phyloP scores from a whole-genome alignment of 1,140 invertebrate species.

The Heliconius eleuchia region DNA sequence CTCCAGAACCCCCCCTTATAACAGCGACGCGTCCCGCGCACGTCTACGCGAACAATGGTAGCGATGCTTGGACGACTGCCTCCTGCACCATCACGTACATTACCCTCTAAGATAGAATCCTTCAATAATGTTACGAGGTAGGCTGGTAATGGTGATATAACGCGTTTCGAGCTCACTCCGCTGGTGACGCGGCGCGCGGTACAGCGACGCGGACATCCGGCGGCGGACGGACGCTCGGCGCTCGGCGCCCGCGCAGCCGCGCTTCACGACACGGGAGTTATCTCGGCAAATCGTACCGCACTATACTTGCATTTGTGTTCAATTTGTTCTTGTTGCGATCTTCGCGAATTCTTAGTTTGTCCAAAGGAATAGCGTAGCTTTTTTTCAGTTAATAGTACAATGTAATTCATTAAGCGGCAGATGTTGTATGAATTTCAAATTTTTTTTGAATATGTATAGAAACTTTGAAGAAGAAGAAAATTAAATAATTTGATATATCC shows the following conservation, averaged over 20 bases:
- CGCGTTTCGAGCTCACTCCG: conserved; percentile 24
- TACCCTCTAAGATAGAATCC: conserved; percentile 40
- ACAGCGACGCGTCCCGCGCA: conserved; percentile 72
- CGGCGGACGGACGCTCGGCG: conserved; percentile 62
- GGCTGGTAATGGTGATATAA: conserved; percentile 50
- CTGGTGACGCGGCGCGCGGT: conserved; percentile 23
- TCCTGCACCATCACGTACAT: conserved; percentile 51
- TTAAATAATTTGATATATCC: no score
- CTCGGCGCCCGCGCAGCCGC: conserved; percentile 60
- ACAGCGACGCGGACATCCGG: conserved; percentile 65
- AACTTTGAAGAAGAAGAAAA: no score
- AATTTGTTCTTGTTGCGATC: conserved; percentile 80
- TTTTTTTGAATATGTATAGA: no score
- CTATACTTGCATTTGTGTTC: conserved; percentile 74
- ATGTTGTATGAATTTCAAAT: not conserved
- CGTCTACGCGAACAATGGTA: conserved; percentile 55
- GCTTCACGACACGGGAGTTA: conserved; percentile 71
- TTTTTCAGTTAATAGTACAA: conserved; percentile 51
- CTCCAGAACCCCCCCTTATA: conserved; percentile 77
- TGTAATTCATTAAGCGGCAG: not conserved
- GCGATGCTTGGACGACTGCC: conserved; percentile 46
- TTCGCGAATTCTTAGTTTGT: conserved; percentile 75
- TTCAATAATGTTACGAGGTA: conserved; percentile 22
- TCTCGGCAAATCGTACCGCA: conserved; percentile 76
- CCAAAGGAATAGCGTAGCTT: conserved; percentile 72